A percentile compares a stretch with the other conserved stretches of the same genome.
These are phyloP conservation scores for Ceratotherium simum DNA, from an alignment of 2,113 vertebrate genomes.

Conservation along the genomic window DNA sequence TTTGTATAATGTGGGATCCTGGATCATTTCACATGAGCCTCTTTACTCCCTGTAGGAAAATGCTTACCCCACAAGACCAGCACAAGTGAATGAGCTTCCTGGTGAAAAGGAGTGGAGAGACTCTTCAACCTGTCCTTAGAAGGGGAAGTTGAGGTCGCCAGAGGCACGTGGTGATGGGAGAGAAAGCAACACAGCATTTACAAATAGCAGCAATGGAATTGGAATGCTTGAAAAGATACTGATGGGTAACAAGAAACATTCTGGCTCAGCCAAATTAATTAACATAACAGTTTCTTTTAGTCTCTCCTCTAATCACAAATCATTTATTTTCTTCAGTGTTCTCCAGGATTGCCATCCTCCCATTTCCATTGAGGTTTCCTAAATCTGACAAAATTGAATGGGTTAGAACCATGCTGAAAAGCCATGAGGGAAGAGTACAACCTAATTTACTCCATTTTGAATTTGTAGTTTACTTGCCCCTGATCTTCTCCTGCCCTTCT, in stretches of 20 bases:
- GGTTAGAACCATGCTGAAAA: background rate
- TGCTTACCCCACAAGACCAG: background rate
- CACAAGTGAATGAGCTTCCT: background rate
- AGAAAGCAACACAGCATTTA: background rate
- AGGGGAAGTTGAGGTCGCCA: background rate
- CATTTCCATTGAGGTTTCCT: background rate
- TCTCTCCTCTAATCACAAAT: background rate
- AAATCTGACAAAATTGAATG: background rate
- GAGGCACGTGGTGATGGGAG: background rate
- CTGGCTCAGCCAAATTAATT: background rate
- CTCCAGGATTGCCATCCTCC: background rate
- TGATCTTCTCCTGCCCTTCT: background rate
- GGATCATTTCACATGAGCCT: background rate
- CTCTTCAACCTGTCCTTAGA: background rate
- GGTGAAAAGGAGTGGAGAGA: background rate
- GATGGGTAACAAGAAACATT: background rate
- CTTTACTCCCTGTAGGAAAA: background rate
- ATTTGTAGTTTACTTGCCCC: background rate
- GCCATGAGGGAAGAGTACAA: background rate
- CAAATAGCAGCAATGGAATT: rapidly evolving
- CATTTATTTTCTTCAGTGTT: background rate
- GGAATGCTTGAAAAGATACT: background rate
- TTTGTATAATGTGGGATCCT: background rate
- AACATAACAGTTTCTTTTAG: background rate
- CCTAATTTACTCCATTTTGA: background rate